Base-by-base conservation (phyloP, 1,140 invertebrate genomes). In the Reticulitermes speratus region DNA sequence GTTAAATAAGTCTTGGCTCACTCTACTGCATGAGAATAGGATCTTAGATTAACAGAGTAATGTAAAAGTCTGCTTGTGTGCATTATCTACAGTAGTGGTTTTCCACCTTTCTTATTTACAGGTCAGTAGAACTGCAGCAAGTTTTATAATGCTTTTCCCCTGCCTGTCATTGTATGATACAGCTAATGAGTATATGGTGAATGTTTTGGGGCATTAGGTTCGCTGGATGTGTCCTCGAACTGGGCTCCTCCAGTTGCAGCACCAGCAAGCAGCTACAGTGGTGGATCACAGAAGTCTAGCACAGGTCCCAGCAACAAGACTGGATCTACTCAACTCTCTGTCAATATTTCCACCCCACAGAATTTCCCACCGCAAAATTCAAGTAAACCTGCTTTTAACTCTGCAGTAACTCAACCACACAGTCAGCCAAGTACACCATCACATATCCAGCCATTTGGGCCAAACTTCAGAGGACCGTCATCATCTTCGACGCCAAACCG, bases 231-330 rank as follows among this genome's bases (percentile, higher is more conserved):
- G 25, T 44, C 83, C 83, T 84, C 48, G 0, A 84, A 25, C 44
- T 84, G 44, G 83, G 23, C 38, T 84, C 83, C 83, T 25, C 44
- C 48, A 25, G 44, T 25, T 9, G 44, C 83, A 25, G 48, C 23
- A 84, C 25, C 83, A n/a, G 21, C 48, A 8, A 86, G 90, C 87
- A 92, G 90, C n/a, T 91, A 92, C 87, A 91, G 89, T 85, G 90
- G 90, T 84, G 90, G 91, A n/a, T 91, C 90, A 85, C 92, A 93
- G 87, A 92, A 93, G 86, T 92, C 92, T 86, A 93, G 92, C 81
- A 92, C 91, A n/a, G 93, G 92, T 19, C 92, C 93, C 8, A 93
- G 91, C 88, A 93, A 93, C 88, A 93, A 92, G 87, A 93, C 93
- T 48, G 91, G 91, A 48, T 91, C 93, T 69, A 93, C 93, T 14